Conservation (phyloP, 1,140 invertebrate species). For the Lasaia peninsularis region DNA sequence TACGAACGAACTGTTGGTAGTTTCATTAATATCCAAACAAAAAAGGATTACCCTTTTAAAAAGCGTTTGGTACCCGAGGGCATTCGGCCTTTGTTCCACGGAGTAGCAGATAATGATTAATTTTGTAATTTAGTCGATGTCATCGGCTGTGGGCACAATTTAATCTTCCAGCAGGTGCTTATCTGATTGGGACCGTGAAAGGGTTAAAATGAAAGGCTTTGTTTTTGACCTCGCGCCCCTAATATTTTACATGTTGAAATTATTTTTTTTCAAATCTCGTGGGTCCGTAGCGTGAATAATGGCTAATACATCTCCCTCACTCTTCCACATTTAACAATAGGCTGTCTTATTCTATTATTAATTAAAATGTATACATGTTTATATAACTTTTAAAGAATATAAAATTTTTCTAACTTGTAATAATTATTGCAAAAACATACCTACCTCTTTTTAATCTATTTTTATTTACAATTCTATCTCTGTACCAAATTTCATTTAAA, state of each 20-base stretch:
- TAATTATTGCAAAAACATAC: too few species aligned
- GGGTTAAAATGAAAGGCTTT: constrained; percentile 6
- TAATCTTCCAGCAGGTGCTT: constrained; percentile 9
- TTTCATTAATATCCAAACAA: neutral
- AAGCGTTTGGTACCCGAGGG: constrained; percentile 1
- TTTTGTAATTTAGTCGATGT: constrained; percentile 9
- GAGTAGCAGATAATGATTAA: constrained; percentile 13
- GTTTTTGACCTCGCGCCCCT: constrained; percentile 9
- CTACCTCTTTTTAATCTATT: too few species aligned
- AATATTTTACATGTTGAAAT: constrained; percentile 11
- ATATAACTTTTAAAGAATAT: neutral
- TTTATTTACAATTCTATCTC: too few species aligned
- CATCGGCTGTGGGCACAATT: constrained; percentile 1
- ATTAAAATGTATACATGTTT: too few species aligned
- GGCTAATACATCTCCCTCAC: neutral
- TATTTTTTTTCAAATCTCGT: neutral
- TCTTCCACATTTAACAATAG: neutral
- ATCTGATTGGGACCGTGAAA: constrained; percentile 10
- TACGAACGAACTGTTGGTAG: too few species aligned
- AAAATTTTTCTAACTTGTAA: neutral
- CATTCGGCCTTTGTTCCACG: constrained; percentile 7
- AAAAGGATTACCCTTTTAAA: constrained; percentile 7
- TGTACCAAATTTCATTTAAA: too few species aligned
- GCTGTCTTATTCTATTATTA: too few species aligned
- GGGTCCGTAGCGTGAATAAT: neutral